Base-by-base conservation (phyloP, 2,797 vertebrate species). In the Sebastes nivosus region DNA sequence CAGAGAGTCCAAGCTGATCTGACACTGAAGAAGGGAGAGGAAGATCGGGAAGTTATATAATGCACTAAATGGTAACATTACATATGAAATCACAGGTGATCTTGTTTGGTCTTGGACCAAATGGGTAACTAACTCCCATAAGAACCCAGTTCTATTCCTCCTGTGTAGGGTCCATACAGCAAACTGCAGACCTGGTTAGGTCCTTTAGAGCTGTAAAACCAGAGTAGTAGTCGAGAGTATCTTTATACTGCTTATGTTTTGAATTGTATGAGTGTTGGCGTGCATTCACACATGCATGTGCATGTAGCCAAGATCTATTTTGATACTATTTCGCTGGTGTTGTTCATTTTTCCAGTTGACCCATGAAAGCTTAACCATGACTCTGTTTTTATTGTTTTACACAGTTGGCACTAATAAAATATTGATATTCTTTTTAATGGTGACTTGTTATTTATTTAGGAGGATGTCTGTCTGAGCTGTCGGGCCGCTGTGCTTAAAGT, bases 1-100 rank as follows among this genome's bases (percentile, higher is more conserved):
- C 82, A 84, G 81, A 76, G 90, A 93, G 86, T 91, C 89, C 0
- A 68, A 76, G 64, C 80, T 94, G 61, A 93, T 92, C 81, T 94
- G 82, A 92, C 20, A 1, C 38, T 1, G 36, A 64, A 13, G 46
- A 54, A 6, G 1, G 1, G 10, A 60, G 24, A 52, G 18, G 3
- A 32, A 27, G 18, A 11, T 10, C 70, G 46, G 34, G 67, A 77
- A 57, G 24, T 24, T 54, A 60, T 24, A 2, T 27, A 61, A 60
- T n/a, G 20, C 63, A 67, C 63, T 69, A 20, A 57, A 34, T 32
- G 72, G 82, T 84, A 65, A 52, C 60, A 55, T 54, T 27, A 20
- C 16, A 25, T 6, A 38, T 27, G 25, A 55, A 77, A 64, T 24
- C 27, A 14, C 75, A 25, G 14, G 7, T 24, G n/a, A 16, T 76